phyloP scores from a whole-genome alignment of 2,797 vertebrate genomes.

The Anableps anableps region DNA sequence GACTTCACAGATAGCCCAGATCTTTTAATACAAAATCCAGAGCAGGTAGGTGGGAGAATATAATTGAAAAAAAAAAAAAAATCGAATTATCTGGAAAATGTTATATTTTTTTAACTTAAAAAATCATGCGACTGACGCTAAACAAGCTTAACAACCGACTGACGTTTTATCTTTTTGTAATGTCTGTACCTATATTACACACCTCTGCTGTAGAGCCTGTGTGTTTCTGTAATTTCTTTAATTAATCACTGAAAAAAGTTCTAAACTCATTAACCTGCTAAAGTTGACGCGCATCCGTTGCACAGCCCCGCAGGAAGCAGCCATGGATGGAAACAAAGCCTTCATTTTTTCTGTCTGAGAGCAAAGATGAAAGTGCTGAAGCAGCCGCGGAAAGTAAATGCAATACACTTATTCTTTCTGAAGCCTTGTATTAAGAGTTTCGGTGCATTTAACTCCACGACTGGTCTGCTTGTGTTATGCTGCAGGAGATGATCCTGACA shows the following conservation, averaged over 20 bases:
- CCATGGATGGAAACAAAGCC: conserved; percentile 50
- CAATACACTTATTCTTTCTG: not conserved
- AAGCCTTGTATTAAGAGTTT: not conserved
- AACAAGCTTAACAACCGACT: not conserved
- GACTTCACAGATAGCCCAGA: not conserved
- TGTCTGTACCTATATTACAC: not conserved
- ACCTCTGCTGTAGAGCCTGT: not conserved
- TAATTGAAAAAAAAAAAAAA: not conserved
- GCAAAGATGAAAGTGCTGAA: not conserved
- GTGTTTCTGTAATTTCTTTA: not conserved
- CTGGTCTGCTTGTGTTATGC: not conserved
- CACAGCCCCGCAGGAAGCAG: conserved; percentile 19
- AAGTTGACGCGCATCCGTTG: not conserved
- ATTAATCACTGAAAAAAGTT: not conserved
- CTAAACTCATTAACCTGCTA: not conserved
- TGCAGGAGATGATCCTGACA: not conserved
- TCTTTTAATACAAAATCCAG: not conserved
- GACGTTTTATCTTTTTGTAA: not conserved
- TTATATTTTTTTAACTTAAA: not conserved
- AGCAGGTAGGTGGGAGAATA: not conserved
- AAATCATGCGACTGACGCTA: not conserved
- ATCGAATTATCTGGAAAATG: not conserved
- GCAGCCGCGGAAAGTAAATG: conserved; percentile 20
- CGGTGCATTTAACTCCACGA: not conserved
- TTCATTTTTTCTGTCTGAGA: conserved; percentile 25